Conservation (phyloP, 2,888 invertebrate genomes). For the Siphonodentalium dalli region DNA sequence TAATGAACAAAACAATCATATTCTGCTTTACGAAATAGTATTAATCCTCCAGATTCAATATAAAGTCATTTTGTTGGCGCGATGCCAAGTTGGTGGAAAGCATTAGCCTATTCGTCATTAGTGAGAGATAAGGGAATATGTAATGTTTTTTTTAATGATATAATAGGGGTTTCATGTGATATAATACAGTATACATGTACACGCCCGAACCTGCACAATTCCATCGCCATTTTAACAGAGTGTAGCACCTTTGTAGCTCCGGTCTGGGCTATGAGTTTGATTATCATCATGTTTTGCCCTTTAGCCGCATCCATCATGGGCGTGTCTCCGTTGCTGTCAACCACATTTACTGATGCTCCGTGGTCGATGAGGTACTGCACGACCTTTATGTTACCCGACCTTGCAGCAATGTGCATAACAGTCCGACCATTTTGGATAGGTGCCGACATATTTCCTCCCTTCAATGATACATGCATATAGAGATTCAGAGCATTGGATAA, state of each 20-base stretch:
- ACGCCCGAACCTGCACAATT: conserved; percentile 72
- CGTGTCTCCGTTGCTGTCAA: conserved; percentile 69
- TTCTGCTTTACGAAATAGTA: too few species aligned
- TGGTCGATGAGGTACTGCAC: conserved; percentile 78
- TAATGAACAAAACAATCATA: too few species aligned
- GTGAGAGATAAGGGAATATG: too few species aligned
- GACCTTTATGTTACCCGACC: conserved; percentile 74
- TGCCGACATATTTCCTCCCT: conserved; percentile 79
- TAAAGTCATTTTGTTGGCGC: too few species aligned
- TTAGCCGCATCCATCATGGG: conserved; percentile 73
- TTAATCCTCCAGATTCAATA: too few species aligned
- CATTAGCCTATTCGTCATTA: too few species aligned
- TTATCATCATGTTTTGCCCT: conserved; percentile 65
- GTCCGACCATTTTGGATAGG: conserved; percentile 79
- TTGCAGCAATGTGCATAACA: conserved; percentile 81
- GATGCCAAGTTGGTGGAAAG: too few species aligned
- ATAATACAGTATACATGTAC: too few species aligned
- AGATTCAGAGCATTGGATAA: too few species aligned
- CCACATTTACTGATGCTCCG: conserved; percentile 83
- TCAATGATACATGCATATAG: too few species aligned
- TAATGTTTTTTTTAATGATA: too few species aligned
- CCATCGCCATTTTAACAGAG: conserved; percentile 72
- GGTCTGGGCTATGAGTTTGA: conserved; percentile 74
- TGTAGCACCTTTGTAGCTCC: conserved; percentile 76
- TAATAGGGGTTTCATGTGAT: too few species aligned